These are phyloP conservation scores for Seriola dumerili DNA, from an alignment of 2,113 vertebrate species.

Conservation along the genomic window DNA sequence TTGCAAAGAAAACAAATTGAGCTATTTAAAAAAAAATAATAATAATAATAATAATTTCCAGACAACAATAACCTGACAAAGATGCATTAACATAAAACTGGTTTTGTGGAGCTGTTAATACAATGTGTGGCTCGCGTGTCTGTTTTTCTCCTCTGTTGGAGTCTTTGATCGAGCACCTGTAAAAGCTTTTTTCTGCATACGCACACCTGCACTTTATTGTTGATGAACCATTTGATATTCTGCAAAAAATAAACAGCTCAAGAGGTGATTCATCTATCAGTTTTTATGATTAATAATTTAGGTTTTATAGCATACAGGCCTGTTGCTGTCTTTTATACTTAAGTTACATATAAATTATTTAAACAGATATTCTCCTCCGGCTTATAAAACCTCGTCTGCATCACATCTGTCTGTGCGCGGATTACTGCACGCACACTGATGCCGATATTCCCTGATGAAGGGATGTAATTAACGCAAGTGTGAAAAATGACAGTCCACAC, in stretches of 20 bases:
- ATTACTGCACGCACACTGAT: not conserved
- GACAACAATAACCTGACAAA: not conserved
- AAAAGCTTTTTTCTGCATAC: not conserved
- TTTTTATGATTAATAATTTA: not conserved
- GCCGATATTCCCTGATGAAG: not conserved
- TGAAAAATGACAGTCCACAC: not conserved
- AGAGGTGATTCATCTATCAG: not conserved
- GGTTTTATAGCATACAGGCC: not conserved
- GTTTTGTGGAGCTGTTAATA: not conserved
- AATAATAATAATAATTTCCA: too few species aligned
- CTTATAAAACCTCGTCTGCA: not conserved
- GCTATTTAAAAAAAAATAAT: too few species aligned
- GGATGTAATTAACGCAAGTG: too few species aligned
- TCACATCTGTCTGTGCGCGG: not conserved
- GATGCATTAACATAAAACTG: not conserved
- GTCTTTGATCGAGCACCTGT: slow-evolving; percentile 35
- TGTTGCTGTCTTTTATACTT: not conserved
- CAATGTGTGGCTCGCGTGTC: not conserved
- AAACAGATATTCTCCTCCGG: not conserved
- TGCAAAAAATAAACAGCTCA: not conserved
- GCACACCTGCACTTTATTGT: not conserved
- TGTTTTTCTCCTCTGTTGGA: not conserved
- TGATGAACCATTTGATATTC: not conserved
- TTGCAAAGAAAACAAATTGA: not conserved
- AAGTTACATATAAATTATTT: not conserved